Evolutionary conservation across 2,113 vertebrate genomes (phyloP).

Genomic region (Strix uralensis): DNA sequence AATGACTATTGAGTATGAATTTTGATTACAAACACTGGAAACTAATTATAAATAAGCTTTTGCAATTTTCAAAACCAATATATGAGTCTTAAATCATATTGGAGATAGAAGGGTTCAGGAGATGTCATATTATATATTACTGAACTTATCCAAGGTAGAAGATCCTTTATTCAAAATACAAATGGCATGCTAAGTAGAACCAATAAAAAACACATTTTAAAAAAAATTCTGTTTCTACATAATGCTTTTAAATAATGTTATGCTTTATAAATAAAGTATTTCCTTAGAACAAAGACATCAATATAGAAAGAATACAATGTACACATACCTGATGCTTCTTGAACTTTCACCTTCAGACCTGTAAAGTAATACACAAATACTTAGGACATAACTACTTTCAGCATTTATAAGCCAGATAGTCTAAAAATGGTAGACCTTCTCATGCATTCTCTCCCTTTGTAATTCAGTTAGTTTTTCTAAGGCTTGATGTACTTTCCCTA

Average conservation of each 20-base stretch:
- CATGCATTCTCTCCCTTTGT: not conserved
- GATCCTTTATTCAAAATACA: not conserved
- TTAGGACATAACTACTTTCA: not conserved
- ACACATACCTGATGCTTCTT: conserved; percentile 78
- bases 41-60: not conserved
- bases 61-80: not conserved
- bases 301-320: not conserved
- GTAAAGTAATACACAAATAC: conserved; percentile 38
- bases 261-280: not conserved
- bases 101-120: not conserved
- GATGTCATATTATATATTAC: not conserved
- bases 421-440: not conserved
- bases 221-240: not conserved
- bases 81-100: not conserved
- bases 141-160: not conserved
- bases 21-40: not conserved
- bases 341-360: conserved; percentile 80
- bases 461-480: not conserved
- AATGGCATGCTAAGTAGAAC: not conserved
- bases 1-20: accelerated
- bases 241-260: not conserved
- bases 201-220: not conserved
- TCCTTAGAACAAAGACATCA: not conserved
- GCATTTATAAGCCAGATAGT: not conserved
- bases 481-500: not conserved